phyloP scores from a whole-genome alignment of 2,797 vertebrate genomes.

The Myiotriccus ornatus region DNA sequence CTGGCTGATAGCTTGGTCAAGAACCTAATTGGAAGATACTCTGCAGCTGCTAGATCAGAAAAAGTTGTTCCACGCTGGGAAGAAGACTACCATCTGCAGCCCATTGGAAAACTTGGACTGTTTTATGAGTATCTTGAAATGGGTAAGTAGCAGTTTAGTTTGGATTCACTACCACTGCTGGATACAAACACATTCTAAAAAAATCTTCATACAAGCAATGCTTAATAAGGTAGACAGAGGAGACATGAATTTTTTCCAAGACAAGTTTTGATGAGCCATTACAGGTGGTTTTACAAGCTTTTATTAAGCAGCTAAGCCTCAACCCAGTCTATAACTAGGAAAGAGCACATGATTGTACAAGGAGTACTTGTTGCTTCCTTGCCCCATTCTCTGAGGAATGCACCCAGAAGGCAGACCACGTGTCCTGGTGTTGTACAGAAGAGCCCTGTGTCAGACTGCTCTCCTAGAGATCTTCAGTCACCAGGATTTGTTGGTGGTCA shows the following conservation, averaged over 20 bases:
- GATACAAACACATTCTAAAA: not conserved
- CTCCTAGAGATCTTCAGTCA: not conserved
- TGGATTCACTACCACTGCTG: not conserved
- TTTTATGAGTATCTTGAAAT: constrained; percentile 97
- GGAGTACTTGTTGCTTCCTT: not conserved
- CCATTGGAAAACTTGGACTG: constrained; percentile 84
- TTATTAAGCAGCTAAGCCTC: not conserved
- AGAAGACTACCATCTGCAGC: constrained; percentile 89
- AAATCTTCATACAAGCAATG: not conserved
- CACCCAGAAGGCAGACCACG: not conserved
- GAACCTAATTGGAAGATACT: constrained; percentile 84
- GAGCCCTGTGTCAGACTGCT: not conserved
- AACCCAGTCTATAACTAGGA: not conserved
- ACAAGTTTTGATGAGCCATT: not conserved
- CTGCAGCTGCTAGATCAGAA: constrained; percentile 71
- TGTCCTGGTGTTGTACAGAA: not conserved
- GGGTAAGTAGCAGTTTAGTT: constrained; percentile 78
- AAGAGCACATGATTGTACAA: not conserved
- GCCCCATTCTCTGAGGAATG: not conserved
- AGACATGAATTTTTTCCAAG: not conserved
- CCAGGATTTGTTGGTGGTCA: not conserved
- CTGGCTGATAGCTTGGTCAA: constrained; percentile 85
- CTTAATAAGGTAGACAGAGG: not conserved
- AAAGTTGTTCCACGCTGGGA: constrained; percentile 88
- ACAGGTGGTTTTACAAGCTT: not conserved